These are phyloP conservation scores for Odontocolon sp. DNA, from an alignment of 2,888 invertebrate species.

Conservation along the genomic window DNA sequence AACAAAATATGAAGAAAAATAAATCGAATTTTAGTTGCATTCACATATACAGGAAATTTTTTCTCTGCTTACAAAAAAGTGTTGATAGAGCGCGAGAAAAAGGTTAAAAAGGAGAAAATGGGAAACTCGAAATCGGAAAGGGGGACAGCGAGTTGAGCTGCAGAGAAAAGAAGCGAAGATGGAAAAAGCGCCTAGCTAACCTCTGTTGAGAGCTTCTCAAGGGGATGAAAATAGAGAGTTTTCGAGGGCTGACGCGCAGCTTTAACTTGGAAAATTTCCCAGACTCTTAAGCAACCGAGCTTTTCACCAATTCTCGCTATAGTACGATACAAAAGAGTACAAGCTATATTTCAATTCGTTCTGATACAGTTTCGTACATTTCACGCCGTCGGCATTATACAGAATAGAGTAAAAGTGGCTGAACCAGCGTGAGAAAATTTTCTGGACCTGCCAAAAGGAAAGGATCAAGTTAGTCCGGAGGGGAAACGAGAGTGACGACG, in stretches of 20 bases:
- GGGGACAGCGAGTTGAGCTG: background rate
- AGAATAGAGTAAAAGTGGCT: constrained; percentile 24
- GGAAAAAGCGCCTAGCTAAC: constrained; percentile 64
- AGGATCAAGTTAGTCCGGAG: constrained; percentile 17
- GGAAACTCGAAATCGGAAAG: background rate
- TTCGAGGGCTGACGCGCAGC: constrained; percentile 59
- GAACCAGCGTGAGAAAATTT: constrained; percentile 42
- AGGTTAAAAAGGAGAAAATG: background rate
- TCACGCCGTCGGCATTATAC: constrained; percentile 15
- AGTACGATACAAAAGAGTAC: too few relatives aligned
- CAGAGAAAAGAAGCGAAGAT: background rate
- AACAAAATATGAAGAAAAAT: too few relatives aligned
- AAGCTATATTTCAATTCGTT: background rate
- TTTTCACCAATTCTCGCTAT: too few relatives aligned
- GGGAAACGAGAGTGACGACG: constrained; percentile 28
- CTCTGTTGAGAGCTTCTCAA: constrained; percentile 73
- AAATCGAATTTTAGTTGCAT: too few relatives aligned
- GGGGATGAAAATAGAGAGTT: constrained; percentile 66
- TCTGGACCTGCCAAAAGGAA: constrained; percentile 29
- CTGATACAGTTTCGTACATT: background rate
- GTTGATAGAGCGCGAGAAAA: too few relatives aligned
- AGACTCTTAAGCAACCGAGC: constrained; percentile 62
- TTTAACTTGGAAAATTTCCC: constrained; percentile 72
- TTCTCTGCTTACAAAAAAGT: too few relatives aligned
- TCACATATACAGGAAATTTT: too few relatives aligned